A percentile compares a stretch with the other conserved stretches of the same genome.
Conservation (phyloP, 2,888 invertebrate genomes). For the Leistus spinibarbis region DNA sequence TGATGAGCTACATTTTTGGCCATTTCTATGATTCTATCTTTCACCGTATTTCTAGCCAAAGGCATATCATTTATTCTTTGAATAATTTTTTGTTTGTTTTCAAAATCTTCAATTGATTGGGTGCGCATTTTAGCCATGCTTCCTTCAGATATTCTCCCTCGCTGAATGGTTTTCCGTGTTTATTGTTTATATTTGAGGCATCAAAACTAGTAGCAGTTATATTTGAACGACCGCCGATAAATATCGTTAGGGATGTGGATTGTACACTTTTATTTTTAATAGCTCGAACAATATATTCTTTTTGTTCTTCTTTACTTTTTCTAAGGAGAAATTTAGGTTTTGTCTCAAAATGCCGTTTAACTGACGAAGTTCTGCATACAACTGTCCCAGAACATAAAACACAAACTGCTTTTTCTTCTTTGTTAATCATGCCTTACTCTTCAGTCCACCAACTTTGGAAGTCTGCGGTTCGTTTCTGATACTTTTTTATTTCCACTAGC, state of each 20-base stretch:
- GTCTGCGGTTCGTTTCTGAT: slow-evolving; percentile 43
- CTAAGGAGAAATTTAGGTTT: slow-evolving; percentile 41
- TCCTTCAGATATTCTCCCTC: neutral
- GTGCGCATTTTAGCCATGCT: neutral
- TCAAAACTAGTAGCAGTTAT: slow-evolving; percentile 38
- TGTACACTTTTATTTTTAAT: slow-evolving; percentile 43
- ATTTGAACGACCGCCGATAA: slow-evolving; percentile 42
- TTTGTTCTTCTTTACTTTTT: slow-evolving; percentile 42
- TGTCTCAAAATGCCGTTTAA: slow-evolving; percentile 44
- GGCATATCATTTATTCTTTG: slow-evolving; percentile 41
- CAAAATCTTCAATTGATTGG: slow-evolving; percentile 28
- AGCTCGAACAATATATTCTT: slow-evolving; percentile 43
- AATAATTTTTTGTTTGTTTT: slow-evolving; percentile 33
- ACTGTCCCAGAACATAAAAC: slow-evolving; percentile 47
- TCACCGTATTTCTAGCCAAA: slow-evolving; percentile 42
- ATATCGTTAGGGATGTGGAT: slow-evolving; percentile 44
- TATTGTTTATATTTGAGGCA: slow-evolving; percentile 8
- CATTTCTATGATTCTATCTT: slow-evolving; percentile 43
- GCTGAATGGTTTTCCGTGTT: slow-evolving; percentile 16
- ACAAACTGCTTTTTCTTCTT: slow-evolving; percentile 48
- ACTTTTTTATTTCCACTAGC: neutral
- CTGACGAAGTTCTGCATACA: slow-evolving; percentile 44
- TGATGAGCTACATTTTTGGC: slow-evolving; percentile 39
- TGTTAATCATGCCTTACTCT: slow-evolving; percentile 48
- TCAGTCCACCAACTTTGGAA: slow-evolving; percentile 48